phyloP scores from a whole-genome alignment of 2,797 vertebrate genomes.

The Myotis vivesi region DNA sequence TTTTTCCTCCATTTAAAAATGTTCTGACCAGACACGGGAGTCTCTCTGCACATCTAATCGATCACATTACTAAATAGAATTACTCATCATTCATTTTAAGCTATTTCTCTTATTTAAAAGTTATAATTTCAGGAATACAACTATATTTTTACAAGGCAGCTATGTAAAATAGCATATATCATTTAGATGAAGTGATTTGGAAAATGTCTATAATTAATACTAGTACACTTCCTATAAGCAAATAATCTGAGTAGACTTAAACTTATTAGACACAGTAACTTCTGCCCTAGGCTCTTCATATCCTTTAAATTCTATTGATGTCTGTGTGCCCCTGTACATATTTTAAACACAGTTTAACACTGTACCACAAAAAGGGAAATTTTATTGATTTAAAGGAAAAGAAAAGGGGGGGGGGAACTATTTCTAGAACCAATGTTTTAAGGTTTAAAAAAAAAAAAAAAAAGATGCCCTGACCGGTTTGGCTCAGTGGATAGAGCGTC shows the following conservation, averaged over 20 bases:
- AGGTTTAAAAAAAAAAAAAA: neutral
- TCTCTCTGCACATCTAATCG: neutral
- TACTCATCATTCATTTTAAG: conserved; percentile 31
- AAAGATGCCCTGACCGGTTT: neutral
- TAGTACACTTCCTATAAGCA: neutral
- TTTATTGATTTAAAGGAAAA: neutral
- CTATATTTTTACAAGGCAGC: conserved; percentile 1
- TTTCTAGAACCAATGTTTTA: neutral
- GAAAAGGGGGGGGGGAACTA: neutral
- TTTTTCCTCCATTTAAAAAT: neutral
- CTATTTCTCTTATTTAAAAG: conserved; percentile 25
- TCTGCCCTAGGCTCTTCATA: neutral
- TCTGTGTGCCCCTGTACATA: neutral
- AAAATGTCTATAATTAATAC: conserved; percentile 36
- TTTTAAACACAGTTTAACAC: neutral
- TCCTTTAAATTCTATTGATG: neutral
- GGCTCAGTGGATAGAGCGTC: too few species aligned
- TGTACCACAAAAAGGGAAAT: neutral
- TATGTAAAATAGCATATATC: neutral
- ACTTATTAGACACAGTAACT: neutral
- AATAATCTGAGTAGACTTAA: neutral
- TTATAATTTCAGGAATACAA: neutral
- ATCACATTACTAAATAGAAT: neutral
- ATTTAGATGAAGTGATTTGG: neutral
- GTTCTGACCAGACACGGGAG: neutral